phyloP scores from a whole-genome alignment of 2,888 invertebrate species.

The Heliconius aoede region DNA sequence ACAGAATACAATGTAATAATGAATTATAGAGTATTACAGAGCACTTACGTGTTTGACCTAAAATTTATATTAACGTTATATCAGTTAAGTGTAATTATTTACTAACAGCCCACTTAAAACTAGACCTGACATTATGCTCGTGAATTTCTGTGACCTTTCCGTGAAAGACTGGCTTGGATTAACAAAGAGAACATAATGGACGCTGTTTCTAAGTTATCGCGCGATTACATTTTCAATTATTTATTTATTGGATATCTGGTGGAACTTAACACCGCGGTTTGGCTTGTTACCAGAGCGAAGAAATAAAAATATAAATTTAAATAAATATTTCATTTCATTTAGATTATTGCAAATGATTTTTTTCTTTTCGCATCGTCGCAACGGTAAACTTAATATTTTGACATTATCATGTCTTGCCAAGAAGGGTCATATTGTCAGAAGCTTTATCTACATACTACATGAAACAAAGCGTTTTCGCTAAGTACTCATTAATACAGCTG shows the following conservation, averaged over 20 bases:
- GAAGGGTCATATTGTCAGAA: background rate
- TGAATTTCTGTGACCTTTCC: slow-evolving; percentile 20
- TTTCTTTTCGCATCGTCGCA: background rate
- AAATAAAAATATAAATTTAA: background rate
- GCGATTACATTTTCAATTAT: background rate
- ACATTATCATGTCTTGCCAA: slow-evolving; percentile 14
- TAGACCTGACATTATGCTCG: background rate
- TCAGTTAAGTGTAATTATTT: slow-evolving; percentile 11
- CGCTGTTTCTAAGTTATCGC: background rate
- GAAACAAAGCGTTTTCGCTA: background rate
- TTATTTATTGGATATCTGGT: background rate
- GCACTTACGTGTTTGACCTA: background rate
- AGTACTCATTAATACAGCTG: background rate
- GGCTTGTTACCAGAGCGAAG: too few species aligned
- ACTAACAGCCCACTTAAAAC: slow-evolving; percentile 20
- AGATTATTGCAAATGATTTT: background rate
- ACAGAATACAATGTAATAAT: background rate
- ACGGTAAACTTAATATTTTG: background rate
- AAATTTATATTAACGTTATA: slow-evolving; percentile 7
- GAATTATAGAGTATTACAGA: background rate
- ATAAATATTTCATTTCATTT: background rate
- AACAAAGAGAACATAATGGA: slow-evolving; percentile 15
- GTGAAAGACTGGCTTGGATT: slow-evolving; percentile 2
- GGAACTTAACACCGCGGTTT: too few species aligned
- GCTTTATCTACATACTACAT: slow-evolving; percentile 1